A percentile compares a stretch with the other conserved stretches of the same genome.
Evolutionary conservation across 2,113 vertebrate genomes (phyloP).

Genomic region (Misgurnus anguillicaudatus): DNA sequence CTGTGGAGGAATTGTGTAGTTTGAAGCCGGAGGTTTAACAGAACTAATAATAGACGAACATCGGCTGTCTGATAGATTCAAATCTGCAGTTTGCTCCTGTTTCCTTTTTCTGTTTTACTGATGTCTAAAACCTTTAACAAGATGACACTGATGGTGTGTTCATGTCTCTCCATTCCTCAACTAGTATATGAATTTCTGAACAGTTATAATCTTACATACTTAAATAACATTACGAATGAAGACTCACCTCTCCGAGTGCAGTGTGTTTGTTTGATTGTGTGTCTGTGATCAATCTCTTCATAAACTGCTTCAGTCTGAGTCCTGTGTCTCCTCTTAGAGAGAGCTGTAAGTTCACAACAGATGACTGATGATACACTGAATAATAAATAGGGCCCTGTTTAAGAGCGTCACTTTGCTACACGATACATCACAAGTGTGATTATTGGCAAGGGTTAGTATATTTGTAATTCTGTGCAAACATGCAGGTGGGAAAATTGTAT

Average conservation of each 20-base stretch:
- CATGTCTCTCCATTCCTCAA: no score
- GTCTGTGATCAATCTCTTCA: constrained; percentile 22
- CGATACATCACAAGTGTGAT: no score
- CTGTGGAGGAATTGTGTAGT: background rate
- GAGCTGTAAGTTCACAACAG: background rate
- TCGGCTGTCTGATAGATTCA: background rate
- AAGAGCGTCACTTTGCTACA: background rate
- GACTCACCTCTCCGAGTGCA: constrained; percentile 8
- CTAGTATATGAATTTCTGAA: no score
- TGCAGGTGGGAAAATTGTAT: background rate
- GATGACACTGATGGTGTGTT: no score
- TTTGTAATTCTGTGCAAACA: constrained; percentile 24
- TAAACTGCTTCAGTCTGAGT: constrained; percentile 10
- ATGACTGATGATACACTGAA: background rate
- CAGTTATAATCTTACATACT: no score
- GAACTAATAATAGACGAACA: background rate
- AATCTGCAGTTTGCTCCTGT: background rate
- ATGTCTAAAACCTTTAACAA: no score
- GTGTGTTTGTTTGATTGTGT: background rate
- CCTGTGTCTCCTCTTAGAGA: background rate
- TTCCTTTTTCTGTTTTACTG: no score
- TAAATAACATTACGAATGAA: background rate
- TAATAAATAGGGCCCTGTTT: background rate
- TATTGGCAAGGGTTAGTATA: no score
- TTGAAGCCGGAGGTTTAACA: background rate